These are phyloP conservation scores for Holocentrus rufus DNA, from an alignment of 2,797 vertebrate species.

Conservation along the genomic window DNA sequence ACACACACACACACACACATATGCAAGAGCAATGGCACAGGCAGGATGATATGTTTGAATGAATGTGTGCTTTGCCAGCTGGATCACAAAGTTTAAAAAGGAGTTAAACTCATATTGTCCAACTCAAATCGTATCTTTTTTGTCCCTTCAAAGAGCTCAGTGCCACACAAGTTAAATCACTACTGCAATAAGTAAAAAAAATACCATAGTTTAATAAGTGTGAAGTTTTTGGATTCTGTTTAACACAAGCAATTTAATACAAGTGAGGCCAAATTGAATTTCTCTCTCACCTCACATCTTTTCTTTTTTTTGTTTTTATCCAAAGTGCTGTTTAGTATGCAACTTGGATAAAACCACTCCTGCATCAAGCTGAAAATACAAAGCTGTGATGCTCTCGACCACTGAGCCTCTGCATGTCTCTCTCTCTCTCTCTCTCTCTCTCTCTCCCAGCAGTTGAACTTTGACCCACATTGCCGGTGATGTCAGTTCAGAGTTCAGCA, in stretches of 20 bases:
- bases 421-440: background rate
- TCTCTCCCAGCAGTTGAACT: constrained; percentile 55
- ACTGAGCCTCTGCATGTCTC: background rate
- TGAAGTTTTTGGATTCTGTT: background rate
- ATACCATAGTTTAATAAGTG: background rate
- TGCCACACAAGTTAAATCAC: background rate
- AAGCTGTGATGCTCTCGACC: background rate
- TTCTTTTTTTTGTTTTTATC: too few species aligned
- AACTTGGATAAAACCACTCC: too few species aligned
- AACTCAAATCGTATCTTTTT: too few species aligned
- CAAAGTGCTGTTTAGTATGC: too few species aligned
- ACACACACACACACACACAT: background rate
- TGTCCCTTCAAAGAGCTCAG: too few species aligned
- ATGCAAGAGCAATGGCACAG: background rate
- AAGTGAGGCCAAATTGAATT: too few species aligned
- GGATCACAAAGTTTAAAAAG: too few species aligned
- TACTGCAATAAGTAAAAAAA: background rate
- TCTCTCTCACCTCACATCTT: too few species aligned
- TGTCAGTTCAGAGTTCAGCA: constrained; percentile 52
- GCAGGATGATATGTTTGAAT: too few species aligned
- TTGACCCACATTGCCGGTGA: constrained; percentile 54
- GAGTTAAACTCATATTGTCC: too few species aligned
- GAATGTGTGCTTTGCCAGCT: too few species aligned
- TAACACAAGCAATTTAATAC: background rate
- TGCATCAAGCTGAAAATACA: background rate